Evolutionary conservation across 37 sponge, comb jelly and placozoan species (phyloP).

Genomic region (Haliclona indistincta): DNA sequence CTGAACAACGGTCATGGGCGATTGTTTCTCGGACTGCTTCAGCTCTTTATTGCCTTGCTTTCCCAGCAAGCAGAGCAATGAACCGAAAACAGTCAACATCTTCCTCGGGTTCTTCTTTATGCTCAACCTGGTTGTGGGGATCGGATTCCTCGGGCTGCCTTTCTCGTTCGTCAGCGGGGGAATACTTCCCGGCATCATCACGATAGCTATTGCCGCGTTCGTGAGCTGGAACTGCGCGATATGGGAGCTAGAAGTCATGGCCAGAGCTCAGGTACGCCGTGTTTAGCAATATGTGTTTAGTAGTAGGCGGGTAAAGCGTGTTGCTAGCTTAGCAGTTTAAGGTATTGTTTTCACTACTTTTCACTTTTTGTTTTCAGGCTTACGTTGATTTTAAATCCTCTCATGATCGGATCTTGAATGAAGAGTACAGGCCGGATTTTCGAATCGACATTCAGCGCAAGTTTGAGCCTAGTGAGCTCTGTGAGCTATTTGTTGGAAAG

Average conservation of each 20-base stretch:
- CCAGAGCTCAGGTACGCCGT: slow-evolving; percentile 75
- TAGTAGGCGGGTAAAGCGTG: not conserved
- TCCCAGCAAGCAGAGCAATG: too few species aligned
- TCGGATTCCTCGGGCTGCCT: slow-evolving; percentile 78
- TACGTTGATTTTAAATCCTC: too few species aligned
- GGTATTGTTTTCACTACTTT: too few species aligned
- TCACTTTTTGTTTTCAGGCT: too few species aligned
- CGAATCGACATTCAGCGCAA: slow-evolving; percentile 19
- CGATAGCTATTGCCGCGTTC: slow-evolving; percentile 35
- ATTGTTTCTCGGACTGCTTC: too few species aligned
- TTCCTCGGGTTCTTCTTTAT: slow-evolving; percentile 76
- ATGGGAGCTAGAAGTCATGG: slow-evolving; percentile 73
- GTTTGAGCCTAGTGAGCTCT: slow-evolving; percentile 65
- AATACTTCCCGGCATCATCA: slow-evolving; percentile 54
- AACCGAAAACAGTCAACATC: slow-evolving; percentile 50
- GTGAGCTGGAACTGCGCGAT: slow-evolving; percentile 57
- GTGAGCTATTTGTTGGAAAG: slow-evolving; percentile 50
- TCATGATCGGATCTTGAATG: too few species aligned
- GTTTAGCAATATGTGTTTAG: not conserved
- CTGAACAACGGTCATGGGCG: too few species aligned
- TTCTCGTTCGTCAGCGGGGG: slow-evolving; percentile 72
- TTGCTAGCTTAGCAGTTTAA: not conserved
- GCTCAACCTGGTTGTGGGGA: slow-evolving; percentile 78
- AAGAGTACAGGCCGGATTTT: slow-evolving; percentile 26
- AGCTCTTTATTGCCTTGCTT: too few species aligned